Base-by-base conservation (phyloP, 1,140 invertebrate species). In the Drosophila pandora region DNA sequence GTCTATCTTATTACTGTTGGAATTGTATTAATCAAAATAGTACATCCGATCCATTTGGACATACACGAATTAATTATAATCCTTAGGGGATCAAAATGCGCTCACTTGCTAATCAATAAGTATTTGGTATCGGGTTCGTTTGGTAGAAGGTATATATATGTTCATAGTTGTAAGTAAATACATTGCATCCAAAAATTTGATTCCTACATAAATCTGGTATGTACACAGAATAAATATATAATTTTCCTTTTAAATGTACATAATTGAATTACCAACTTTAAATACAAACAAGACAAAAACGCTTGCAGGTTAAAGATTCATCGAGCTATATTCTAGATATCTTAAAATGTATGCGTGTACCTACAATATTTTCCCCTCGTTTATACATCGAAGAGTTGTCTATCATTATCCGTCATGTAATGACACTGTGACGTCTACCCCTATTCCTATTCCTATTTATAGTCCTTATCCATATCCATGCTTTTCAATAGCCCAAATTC, bases 251-350 rank as follows among this genome's bases (percentile, higher is more conserved):
- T 58, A 63, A 76, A 81, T 81, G 73, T 80, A 84, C 82, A 81
- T 81, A 85, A 87, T 85, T 77, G 68, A 84, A 70, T 69, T 74
- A 85, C 78, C 76, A 77, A 80, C 61, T 69, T 60, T 64, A 61
- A 80, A 50, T 80, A 78, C 69, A 84, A 81, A 85, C 80, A 85
- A 84, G 81, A 85, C 81, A 85, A 84, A 84, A 84, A 85, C 82
- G 77, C 81, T 84, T 84, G 81, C 77, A 81, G 67, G 59, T 84
- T 85, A 84, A 81, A 65, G 72, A 77, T 84, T 80, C 52, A 63
- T 85, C 63, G 81, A 76, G 67, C 68, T 76, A 76, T 41, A 21
- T 57, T 28, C 71, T 75, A 76, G 39, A 69, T 76, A 69, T 50
- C 73, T 55, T 76, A 76, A 56, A 67, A 47, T 59, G 61, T 76